Evolutionary conservation across 2,888 invertebrate genomes (phyloP).

Genomic region (Petrolisthes manimaculis): DNA sequence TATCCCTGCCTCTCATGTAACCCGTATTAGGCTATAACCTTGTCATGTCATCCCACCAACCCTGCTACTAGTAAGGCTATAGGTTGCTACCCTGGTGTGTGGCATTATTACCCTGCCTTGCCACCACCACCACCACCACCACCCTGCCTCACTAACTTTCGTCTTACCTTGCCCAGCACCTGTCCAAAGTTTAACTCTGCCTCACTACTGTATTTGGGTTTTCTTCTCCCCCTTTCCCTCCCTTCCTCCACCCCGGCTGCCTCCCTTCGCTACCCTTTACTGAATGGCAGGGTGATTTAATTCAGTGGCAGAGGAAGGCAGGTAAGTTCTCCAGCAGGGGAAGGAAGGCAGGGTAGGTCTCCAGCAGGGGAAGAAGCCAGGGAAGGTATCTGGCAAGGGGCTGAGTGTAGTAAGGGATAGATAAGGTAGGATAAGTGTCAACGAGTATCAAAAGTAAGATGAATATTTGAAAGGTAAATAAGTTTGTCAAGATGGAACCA

Average conservation of each 20-base stretch:
- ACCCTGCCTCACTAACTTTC: constrained; percentile 6
- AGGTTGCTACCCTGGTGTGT: neutral
- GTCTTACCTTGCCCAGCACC: neutral
- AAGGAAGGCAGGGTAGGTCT: neutral
- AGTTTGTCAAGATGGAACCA: too few species aligned
- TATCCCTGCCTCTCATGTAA: neutral
- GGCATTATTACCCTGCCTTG: neutral
- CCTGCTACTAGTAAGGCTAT: too few species aligned
- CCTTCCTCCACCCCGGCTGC: neutral
- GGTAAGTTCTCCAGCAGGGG: neutral
- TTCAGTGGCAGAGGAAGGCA: neutral
- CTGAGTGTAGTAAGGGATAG: neutral
- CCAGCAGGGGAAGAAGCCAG: neutral
- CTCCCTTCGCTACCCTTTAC: neutral
- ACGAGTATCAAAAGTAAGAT: too few species aligned
- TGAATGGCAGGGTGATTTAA: neutral
- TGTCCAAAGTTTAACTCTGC: too few species aligned
- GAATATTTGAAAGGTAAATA: too few species aligned
- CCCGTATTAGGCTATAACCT: too few species aligned
- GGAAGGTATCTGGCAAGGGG: too few species aligned
- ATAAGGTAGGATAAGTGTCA: neutral
- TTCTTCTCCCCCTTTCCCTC: neutral
- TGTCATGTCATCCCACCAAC: too few species aligned
- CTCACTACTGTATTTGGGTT: neutral
- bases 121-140: neutral